Evolutionary conservation across 2,888 invertebrate species (phyloP).

Genomic region (Mesoligia furuncula): DNA sequence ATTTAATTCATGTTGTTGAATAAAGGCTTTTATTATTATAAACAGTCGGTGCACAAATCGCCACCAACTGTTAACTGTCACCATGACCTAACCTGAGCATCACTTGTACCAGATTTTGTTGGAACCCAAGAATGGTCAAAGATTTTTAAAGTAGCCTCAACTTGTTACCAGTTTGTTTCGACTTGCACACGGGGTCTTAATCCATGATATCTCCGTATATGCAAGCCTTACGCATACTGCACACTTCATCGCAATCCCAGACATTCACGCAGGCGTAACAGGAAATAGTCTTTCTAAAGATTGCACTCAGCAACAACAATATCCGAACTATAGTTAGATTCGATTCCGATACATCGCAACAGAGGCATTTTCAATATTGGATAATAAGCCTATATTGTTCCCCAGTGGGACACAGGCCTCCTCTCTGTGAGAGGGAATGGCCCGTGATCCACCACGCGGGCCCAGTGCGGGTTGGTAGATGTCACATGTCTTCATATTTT

Average conservation of each 20-base stretch:
- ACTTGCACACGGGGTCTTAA: background rate
- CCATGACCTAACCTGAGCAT: background rate
- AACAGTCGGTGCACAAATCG: background rate
- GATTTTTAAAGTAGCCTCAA: background rate
- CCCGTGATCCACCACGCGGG: background rate
- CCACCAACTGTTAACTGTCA: background rate
- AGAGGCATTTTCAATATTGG: background rate
- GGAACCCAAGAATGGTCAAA: background rate
- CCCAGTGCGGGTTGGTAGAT: background rate
- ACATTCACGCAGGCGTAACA: background rate
- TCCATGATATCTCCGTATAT: background rate
- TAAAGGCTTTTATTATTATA: too few species aligned
- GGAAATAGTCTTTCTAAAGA: conserved; percentile 21
- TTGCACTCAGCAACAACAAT: conserved; percentile 18
- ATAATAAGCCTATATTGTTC: background rate
- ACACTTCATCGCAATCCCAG: background rate
- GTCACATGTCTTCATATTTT: background rate
- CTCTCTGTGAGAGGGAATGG: background rate
- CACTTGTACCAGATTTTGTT: background rate
- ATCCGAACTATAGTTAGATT: conserved; percentile 2
- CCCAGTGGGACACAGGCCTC: background rate
- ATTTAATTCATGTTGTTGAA: too few species aligned
- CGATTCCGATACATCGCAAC: conserved; percentile 8
- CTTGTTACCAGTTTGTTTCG: background rate
- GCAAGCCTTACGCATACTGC: background rate